Percentiles rank a stretch among this genome's conserved stretches.
These are phyloP conservation scores for Calypte anna DNA, from an alignment of 2,113 vertebrate genomes.

Conservation along the genomic window DNA sequence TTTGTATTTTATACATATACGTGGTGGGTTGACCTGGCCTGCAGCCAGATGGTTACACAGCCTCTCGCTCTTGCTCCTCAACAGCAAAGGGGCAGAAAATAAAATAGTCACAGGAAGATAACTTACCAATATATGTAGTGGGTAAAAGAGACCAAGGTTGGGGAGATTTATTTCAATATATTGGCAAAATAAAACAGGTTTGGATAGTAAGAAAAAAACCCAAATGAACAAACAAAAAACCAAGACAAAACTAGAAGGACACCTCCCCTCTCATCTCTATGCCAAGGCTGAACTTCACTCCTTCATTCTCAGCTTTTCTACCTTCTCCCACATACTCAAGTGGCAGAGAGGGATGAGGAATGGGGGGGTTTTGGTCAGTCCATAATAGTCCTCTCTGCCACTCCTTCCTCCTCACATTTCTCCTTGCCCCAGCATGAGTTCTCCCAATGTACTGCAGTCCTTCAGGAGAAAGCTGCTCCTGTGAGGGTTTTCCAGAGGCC, in stretches of 20 bases:
- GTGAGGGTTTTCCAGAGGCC: not conserved
- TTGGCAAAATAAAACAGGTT: rapidly evolving
- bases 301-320: not conserved
- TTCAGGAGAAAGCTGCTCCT: not conserved
- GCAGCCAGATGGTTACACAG: not conserved
- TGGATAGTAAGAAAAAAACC: not conserved
- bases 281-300: not conserved
- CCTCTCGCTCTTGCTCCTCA: not conserved
- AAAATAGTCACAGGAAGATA: not conserved
- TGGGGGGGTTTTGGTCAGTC: rapidly evolving
- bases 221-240: not conserved
- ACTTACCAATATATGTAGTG: not conserved
- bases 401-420: not conserved
- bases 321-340: not conserved
- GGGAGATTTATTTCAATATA: not conserved
- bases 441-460: not conserved
- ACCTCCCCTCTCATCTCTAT: not conserved
- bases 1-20: not conserved
- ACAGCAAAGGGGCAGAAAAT: not conserved
- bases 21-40: not conserved
- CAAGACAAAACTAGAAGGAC: not conserved
- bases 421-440: not conserved
- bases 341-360: not conserved
- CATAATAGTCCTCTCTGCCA: not conserved
- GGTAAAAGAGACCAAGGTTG: not conserved